These are phyloP conservation scores for Artibeus jamaicensis DNA, from an alignment of 2,797 vertebrate genomes.

Conservation along the genomic window DNA sequence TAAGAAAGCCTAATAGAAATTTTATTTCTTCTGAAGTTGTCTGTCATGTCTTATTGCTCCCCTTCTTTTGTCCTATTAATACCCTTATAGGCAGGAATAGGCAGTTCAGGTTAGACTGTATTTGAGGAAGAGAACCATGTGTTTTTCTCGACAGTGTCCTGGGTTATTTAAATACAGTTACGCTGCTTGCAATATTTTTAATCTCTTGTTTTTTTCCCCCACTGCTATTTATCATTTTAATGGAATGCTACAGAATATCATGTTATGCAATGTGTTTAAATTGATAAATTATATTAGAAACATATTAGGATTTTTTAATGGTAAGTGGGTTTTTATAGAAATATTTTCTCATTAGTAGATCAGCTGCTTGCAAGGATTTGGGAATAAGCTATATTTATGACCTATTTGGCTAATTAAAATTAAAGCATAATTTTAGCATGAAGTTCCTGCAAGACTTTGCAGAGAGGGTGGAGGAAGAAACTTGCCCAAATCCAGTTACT, in stretches of 20 bases:
- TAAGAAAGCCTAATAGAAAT: conserved; percentile 85
- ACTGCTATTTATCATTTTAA: conserved; percentile 85
- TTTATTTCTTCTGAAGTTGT: conserved; percentile 84
- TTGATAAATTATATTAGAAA: conserved; percentile 86
- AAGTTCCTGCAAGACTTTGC: conserved; percentile 84
- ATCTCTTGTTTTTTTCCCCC: conserved; percentile 71
- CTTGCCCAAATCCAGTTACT: conserved; percentile 85
- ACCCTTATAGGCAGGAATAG: conserved; percentile 52
- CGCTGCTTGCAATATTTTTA: conserved; percentile 78
- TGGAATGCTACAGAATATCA: conserved; percentile 82
- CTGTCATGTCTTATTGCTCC: conserved; percentile 80
- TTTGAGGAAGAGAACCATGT: conserved; percentile 7
- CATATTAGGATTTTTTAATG: conserved; percentile 83
- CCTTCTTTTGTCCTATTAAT: conserved; percentile 79
- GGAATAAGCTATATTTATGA: conserved; percentile 85
- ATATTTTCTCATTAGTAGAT: conserved; percentile 86
- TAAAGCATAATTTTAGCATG: conserved; percentile 83
- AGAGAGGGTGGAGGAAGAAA: conserved; percentile 82
- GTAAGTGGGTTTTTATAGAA: conserved; percentile 84
- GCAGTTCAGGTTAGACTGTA: conserved; percentile 34
- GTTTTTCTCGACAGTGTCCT: conserved; percentile 43
- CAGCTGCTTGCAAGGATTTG: conserved; percentile 80
- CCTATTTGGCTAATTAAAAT: conserved; percentile 85
- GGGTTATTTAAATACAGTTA: conserved; percentile 79
- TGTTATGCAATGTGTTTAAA: conserved; percentile 85